Percentiles rank a stretch among this genome's conserved stretches.
These are phyloP conservation scores for Eutolmus rufibarbis DNA, from an alignment of 2,888 invertebrate genomes.

Conservation along the genomic window DNA sequence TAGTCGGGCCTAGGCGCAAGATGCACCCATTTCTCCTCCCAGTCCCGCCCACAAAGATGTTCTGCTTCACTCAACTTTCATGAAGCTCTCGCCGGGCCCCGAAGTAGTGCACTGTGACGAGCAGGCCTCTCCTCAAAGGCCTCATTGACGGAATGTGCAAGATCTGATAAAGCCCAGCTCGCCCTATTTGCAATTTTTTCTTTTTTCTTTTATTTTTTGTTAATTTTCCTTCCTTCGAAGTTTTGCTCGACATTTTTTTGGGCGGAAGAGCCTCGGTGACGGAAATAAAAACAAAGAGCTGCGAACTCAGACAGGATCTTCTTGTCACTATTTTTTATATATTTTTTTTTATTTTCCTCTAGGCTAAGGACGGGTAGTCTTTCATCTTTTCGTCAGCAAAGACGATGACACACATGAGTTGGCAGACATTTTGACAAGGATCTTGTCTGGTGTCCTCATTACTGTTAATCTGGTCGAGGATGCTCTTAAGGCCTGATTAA, in stretches of 20 bases:
- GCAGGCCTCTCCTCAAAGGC: slow-evolving; percentile 20
- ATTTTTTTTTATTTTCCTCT: not conserved
- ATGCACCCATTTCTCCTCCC: slow-evolving; percentile 28
- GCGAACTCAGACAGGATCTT: not conserved
- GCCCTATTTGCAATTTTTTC: slow-evolving; percentile 21
- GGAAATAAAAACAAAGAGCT: slow-evolving; percentile 32
- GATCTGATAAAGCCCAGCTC: slow-evolving; percentile 29
- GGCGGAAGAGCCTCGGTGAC: not conserved
- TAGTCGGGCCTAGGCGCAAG: not conserved
- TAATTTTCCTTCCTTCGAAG: slow-evolving; percentile 20
- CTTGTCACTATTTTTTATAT: not conserved
- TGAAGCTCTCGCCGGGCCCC: not conserved
- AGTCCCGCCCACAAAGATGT: slow-evolving; percentile 33
- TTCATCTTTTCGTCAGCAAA: not conserved
- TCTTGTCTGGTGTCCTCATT: slow-evolving; percentile 18
- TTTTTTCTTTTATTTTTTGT: not conserved
- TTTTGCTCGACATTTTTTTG: slow-evolving; percentile 27
- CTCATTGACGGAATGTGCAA: slow-evolving; percentile 34
- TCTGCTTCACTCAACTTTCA: slow-evolving; percentile 31
- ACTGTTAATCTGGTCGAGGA: slow-evolving; percentile 33
- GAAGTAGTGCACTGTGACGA: slow-evolving; percentile 38
- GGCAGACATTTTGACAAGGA: slow-evolving; percentile 34
- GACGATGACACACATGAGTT: slow-evolving; percentile 27
- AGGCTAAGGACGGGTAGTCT: slow-evolving; percentile 9
- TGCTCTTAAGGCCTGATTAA: slow-evolving; percentile 10